These are phyloP conservation scores for Naja naja DNA, from an alignment of 2,113 vertebrate species.

Conservation along the genomic window DNA sequence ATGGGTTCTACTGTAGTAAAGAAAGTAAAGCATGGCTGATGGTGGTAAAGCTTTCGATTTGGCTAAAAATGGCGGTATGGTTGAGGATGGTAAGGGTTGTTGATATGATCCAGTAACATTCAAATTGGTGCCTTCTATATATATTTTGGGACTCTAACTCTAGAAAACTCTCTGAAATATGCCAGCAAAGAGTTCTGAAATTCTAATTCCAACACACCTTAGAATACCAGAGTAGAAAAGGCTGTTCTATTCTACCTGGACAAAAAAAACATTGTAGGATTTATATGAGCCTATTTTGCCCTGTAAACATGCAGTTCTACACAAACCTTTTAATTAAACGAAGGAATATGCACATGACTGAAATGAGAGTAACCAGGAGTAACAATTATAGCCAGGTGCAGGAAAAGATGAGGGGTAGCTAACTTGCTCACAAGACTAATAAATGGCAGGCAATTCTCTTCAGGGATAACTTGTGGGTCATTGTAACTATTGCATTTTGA, in stretches of 20 bases:
- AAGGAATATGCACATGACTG: neutral
- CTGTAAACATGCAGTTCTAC: neutral
- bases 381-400: neutral
- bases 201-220: neutral
- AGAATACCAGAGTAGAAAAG: neutral
- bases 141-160: neutral
- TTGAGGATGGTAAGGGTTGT: neutral
- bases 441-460: no score
- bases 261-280: neutral
- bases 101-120: neutral
- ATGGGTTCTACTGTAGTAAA: neutral
- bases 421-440: no score
- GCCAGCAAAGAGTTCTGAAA: neutral
- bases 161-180: neutral
- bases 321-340: neutral
- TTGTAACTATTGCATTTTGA: no score
- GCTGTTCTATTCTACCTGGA: neutral
- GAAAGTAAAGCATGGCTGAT: neutral
- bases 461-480: no score
- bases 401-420: neutral
- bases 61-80: neutral
- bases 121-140: neutral
- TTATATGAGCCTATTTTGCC: neutral
- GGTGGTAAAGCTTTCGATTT: neutral
- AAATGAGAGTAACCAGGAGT: neutral